Base-by-base conservation (phyloP, 2,797 vertebrate genomes). In the Rhinatrema bivittatum region DNA sequence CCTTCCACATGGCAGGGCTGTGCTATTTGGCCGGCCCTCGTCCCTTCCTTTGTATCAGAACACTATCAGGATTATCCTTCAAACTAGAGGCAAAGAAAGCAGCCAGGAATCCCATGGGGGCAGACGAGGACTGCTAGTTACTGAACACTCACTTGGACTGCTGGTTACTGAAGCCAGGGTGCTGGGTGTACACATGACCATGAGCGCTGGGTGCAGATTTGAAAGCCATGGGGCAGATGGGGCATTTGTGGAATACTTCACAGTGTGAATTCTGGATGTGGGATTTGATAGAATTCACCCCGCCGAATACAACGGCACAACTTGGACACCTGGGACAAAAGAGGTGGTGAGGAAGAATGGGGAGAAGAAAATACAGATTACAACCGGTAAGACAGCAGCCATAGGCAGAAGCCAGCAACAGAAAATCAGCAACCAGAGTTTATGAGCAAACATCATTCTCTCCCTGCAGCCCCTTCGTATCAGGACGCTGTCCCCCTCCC, bases 221-320 rank as follows among this genome's bases (percentile, higher is more conserved):
- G 72, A 99, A 99, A 4, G 95, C 95, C 95, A 99, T 99, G 48
- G 93, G 94, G 40, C 95, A 99, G 51, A 84, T 88, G 44, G 94
- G 94, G 51, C 95, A 99, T 69, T 98, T 98, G 56, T 99, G 91
- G 68, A 99, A 99, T 42, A 93, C 85, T 57, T 98, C 94, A 7
- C 94, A 99, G 65, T 99, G 95, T 2, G 90, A 86, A 0, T 91
- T 84, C 60, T 98, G 94, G 71, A 99, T 96, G 76, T 98, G 94
- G 22, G 88, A 89, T 50, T 99, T 99, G 46, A 98, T 93, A 2
- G 94, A 94, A 54, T 89, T 96, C 24, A 91, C 76, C 0, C 94
- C 92, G 2, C 94, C 95, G 2, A 97, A 99, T 35, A 99, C 93
- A 57, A 99, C 88, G 1, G 91, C 77, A 24, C 95, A 99, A 61